Evolutionary conservation across 2,797 vertebrate genomes (phyloP).

Genomic region (Hypotaenidia philippensis): DNA sequence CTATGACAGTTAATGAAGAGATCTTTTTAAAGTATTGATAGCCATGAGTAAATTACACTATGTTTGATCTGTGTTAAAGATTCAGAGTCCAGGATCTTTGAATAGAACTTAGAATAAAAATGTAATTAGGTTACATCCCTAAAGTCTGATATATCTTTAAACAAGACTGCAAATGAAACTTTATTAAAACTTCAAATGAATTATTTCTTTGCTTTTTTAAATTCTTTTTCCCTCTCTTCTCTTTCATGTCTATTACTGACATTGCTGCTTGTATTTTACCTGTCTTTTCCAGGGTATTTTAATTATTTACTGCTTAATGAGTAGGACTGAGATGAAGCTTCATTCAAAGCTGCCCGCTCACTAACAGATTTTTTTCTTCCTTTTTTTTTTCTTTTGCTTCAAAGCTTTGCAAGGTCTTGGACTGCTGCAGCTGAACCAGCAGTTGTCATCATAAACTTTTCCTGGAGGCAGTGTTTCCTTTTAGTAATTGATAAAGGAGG

Average conservation of each 20-base stretch:
- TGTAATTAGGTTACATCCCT: conserved; percentile 85
- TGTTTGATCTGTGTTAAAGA: conserved; percentile 84
- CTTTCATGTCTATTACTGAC: conserved; percentile 83
- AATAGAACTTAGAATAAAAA: conserved; percentile 82
- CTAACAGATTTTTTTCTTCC: conserved; percentile 15
- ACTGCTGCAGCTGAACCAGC: not conserved
- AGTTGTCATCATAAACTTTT: not conserved
- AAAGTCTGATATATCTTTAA: conserved; percentile 87
- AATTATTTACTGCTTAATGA: conserved; percentile 85
- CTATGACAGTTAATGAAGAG: conserved; percentile 89
- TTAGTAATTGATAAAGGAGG: not conserved
- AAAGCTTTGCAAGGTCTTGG: conserved; percentile 59
- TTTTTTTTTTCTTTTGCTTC: conserved; percentile 55
- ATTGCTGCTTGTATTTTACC: conserved; percentile 81
- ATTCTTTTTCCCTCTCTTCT: conserved; percentile 76
- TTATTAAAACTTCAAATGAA: conserved; percentile 86
- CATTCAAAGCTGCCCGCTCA: conserved; percentile 49
- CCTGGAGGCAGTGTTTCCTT: conserved; percentile 18
- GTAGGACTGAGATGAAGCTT: conserved; percentile 61
- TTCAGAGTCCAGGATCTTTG: conserved; percentile 80
- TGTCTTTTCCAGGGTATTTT: conserved; percentile 77
- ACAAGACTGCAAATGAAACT: conserved; percentile 83
- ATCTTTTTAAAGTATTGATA: conserved; percentile 89
- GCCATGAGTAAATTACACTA: conserved; percentile 89
- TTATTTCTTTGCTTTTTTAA: conserved; percentile 82